Evolutionary conservation across 2,888 invertebrate genomes (phyloP).

Genomic region (Agrypnus murinus): DNA sequence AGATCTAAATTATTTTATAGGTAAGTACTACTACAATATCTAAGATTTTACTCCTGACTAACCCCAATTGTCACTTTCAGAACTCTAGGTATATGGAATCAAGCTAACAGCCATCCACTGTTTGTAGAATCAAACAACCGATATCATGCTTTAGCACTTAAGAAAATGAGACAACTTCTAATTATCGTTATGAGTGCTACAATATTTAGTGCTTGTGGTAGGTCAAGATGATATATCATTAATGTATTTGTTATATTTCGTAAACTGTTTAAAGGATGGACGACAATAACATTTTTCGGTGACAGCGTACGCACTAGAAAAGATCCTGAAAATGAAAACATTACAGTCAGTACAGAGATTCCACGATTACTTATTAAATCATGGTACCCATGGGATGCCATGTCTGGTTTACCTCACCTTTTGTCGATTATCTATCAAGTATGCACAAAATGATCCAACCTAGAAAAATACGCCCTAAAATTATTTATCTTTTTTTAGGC

Average conservation of each 20-base stretch:
- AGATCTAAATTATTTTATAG: conserved; percentile 85
- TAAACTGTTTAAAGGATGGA: conserved; percentile 77
- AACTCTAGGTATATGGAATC: conserved; percentile 88
- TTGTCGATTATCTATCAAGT: conserved; percentile 81
- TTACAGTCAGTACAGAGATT: conserved; percentile 79
- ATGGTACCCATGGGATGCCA: conserved; percentile 87
- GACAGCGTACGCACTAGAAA: conserved; percentile 81
- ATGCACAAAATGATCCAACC: neutral
- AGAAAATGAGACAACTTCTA: conserved; percentile 84
- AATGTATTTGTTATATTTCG: neutral
- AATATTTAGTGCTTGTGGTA: conserved; percentile 76
- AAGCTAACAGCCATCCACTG: conserved; percentile 87
- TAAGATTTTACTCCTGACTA: neutral
- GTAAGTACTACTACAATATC: conserved; percentile 68
- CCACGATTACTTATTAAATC: conserved; percentile 84
- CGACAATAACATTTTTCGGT: conserved; percentile 86
- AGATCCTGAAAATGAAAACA: conserved; percentile 82
- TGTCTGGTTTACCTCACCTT: conserved; percentile 80
- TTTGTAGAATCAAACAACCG: conserved; percentile 86
- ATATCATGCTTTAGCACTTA: conserved; percentile 83
- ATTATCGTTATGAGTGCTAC: conserved; percentile 80
- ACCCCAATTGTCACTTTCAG: conserved; percentile 67
- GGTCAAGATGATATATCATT: conserved; percentile 62
- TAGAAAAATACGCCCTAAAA: neutral
- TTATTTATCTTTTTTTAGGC: conserved; percentile 60